These are phyloP conservation scores for Malurus elegans DNA, from an alignment of 2,113 vertebrate species.

Conservation along the genomic window DNA sequence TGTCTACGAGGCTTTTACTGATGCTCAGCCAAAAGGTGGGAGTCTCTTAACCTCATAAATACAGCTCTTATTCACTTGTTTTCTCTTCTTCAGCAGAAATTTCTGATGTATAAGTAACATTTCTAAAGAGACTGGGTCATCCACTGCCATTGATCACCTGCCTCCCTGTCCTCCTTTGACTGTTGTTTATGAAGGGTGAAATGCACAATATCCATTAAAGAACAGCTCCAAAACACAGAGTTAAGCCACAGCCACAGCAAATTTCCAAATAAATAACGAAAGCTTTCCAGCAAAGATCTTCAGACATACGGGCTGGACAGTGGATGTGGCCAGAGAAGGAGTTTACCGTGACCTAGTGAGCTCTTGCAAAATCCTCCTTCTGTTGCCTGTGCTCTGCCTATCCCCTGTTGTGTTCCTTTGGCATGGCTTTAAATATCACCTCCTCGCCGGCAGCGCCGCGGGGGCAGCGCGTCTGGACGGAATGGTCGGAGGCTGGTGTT, in stretches of 20 bases:
- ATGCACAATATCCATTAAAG: background rate
- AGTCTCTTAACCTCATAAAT: background rate
- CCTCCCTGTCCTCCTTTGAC: background rate
- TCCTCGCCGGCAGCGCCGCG: background rate
- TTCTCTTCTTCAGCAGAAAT: background rate
- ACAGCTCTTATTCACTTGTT: background rate
- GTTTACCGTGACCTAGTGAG: slow-evolving; percentile 22
- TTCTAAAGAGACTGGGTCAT: background rate
- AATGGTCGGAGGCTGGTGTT: slow-evolving; percentile 21
- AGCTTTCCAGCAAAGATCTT: slow-evolving; percentile 35
- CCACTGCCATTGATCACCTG: background rate
- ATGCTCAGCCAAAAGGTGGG: slow-evolving; percentile 55
- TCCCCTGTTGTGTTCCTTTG: slow-evolving; percentile 8
- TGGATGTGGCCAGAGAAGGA: slow-evolving; percentile 50
- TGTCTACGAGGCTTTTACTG: background rate
- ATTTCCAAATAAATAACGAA: slow-evolving; percentile 58
- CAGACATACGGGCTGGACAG: slow-evolving; percentile 56
- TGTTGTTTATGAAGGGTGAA: background rate
- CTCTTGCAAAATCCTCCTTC: slow-evolving; percentile 63
- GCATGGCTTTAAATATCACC: slow-evolving; percentile 50
- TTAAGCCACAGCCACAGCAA: slow-evolving; percentile 10
- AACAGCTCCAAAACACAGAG: background rate
- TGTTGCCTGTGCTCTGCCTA: slow-evolving; percentile 48
- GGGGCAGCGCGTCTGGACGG: background rate
- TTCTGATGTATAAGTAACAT: background rate